A percentile compares a stretch with the other conserved stretches of the same genome.
Evolutionary conservation across 2,113 vertebrate species (phyloP).

Genomic region (Labrus mixtus): DNA sequence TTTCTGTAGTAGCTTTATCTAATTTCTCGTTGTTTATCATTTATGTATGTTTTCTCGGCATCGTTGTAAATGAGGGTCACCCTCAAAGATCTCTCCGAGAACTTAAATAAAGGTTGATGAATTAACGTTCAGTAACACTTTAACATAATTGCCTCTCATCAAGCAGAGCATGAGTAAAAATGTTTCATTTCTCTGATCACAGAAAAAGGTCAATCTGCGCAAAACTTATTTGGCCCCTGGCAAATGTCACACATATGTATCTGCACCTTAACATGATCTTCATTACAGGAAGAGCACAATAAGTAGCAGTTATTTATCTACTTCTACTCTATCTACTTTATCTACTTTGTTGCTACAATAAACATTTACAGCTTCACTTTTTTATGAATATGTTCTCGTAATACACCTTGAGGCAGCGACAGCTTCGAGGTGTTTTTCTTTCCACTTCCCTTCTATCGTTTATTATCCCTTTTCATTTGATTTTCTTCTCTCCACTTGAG

Average conservation of each 20-base stretch:
- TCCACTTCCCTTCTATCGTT: too few relatives aligned
- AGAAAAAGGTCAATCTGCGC: not conserved
- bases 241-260: not conserved
- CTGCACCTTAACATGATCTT: not conserved
- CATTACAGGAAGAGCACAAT: not conserved
- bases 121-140: not conserved
- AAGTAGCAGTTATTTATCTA: too few relatives aligned
- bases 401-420: not conserved
- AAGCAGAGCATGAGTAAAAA: not conserved
- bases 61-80: too few relatives aligned
- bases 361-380: not conserved
- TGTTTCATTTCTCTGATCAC: not conserved
- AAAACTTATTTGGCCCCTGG: not conserved
- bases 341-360: too few relatives aligned
- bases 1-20: too few relatives aligned
- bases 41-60: too few relatives aligned
- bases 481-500: too few relatives aligned
- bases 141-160: constrained; percentile 12
- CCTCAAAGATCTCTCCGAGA: too few relatives aligned
- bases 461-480: too few relatives aligned
- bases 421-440: not conserved
- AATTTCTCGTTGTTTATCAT: too few relatives aligned
- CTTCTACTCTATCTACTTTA: too few relatives aligned
- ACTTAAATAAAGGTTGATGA: too few relatives aligned
- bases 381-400: not conserved